Evolutionary conservation across 2,888 invertebrate genomes (phyloP).

Genomic region (Drosophila subquinaria): DNA sequence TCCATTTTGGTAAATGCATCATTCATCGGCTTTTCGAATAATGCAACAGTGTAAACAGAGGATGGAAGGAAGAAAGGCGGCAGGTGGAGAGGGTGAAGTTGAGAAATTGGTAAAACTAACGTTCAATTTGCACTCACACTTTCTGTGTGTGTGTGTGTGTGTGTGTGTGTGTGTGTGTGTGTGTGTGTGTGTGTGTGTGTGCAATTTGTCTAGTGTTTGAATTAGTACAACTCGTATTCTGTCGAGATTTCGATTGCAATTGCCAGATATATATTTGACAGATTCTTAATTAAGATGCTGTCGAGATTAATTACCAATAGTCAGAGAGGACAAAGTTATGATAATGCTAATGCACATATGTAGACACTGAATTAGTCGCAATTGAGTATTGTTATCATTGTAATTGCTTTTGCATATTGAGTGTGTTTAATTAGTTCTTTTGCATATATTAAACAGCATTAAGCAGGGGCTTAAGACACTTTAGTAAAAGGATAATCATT

Average conservation of each 20-base stretch:
- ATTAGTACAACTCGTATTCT: slow-evolving; percentile 24
- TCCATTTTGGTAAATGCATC: slow-evolving; percentile 38
- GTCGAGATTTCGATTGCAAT: slow-evolving; percentile 48
- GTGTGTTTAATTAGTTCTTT: slow-evolving; percentile 17
- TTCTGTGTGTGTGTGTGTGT: not conserved
- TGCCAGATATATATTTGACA: slow-evolving; percentile 55
- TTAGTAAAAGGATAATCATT: slow-evolving; percentile 17
- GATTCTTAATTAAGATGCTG: slow-evolving; percentile 76
- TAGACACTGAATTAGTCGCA: slow-evolving; percentile 9
- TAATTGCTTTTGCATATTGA: slow-evolving; percentile 26
- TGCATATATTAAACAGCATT: not conserved
- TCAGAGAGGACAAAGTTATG: not conserved
- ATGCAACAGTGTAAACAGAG: slow-evolving; percentile 20
- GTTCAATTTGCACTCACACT: slow-evolving; percentile 5
- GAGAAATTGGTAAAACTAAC: slow-evolving; percentile 16
- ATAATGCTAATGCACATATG: not conserved
- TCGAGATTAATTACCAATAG: slow-evolving; percentile 58
- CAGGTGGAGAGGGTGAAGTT: not conserved
- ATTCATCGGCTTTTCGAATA: slow-evolving; percentile 29
- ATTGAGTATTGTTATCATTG: slow-evolving; percentile 15
- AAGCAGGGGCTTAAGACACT: not conserved
- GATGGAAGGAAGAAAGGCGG: too few species aligned
- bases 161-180: slow-evolving; percentile 11
- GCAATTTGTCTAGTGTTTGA: slow-evolving; percentile 50
- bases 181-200: not conserved